Base-by-base conservation (phyloP, 92 coral and sea anemone genomes). In the Porites rus region DNA sequence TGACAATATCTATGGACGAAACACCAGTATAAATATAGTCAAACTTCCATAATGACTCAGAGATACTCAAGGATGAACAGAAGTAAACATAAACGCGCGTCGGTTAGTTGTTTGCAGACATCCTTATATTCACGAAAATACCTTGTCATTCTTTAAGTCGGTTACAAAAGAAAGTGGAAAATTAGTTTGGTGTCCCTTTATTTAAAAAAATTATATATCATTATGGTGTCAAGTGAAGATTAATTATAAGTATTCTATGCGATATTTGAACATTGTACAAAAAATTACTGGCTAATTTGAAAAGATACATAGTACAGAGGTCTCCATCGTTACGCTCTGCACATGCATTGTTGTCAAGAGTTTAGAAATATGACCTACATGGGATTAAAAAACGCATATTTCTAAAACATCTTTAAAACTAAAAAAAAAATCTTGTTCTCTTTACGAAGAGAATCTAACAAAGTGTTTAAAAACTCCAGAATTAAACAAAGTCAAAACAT, bases 151-250 rank as follows among this genome's bases (percentile, higher is more conserved):
- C 14, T 69, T 69, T 21, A 69, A 70, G 38, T 10, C 10, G 13
- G 20, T 58, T 20, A 13, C 10, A 52, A 66, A 78, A 10, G 50
- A 46, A 43, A 20, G 25, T 31, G 13, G 11, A 8, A 28, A 67
- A 61, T 53, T 70, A 43, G 50, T 62, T 31, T 71, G 20, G 69
- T 81, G 77, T 54, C 46, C 59, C 20, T 81, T 81, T 81, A 81
- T 71, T 81, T 58, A 28, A 73, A 38, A 81, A 52, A 28, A 6
- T 28, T 11, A 69, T 65, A 28, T 22, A 74, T 71, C 31, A 63
- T 64, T 51, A 46, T 21, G 76, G 72, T 19, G 51, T 71, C 43
- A 14, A 56, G 62, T 68, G 70, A 78, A 25, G 71, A 12, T 66
- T 8, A 53, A 74, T 74, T 74, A 74, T 63, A 52, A 9, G 46